phyloP scores from a whole-genome alignment of 1,140 invertebrate genomes.

The Oreohelix idahoensis region DNA sequence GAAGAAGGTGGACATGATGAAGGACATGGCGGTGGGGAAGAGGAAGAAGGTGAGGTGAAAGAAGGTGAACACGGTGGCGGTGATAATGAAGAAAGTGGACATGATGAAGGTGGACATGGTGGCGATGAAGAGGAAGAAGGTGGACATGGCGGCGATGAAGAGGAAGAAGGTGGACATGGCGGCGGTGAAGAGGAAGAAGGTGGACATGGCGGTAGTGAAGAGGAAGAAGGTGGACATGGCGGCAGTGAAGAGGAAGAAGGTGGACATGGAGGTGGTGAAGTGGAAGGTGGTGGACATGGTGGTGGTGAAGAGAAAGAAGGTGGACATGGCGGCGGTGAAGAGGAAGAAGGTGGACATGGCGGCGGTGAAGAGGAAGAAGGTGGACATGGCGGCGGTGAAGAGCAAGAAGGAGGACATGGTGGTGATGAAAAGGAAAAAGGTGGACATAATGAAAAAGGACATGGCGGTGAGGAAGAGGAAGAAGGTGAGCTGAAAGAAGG shows the following conservation, averaged over 20 bases:
- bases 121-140: background rate
- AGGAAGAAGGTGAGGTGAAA: background rate
- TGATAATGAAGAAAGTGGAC: background rate
- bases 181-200: background rate
- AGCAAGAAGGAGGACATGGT: background rate
- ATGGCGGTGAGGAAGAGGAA: conserved; percentile 6
- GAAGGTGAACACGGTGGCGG: background rate
- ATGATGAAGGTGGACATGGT: background rate
- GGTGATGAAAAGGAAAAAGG: background rate
- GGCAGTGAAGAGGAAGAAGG: background rate
- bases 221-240: background rate
- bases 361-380: background rate
- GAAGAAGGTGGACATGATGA: background rate
- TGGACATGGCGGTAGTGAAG: background rate
- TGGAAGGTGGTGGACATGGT: background rate
- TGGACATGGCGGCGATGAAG: background rate
- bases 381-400: background rate
- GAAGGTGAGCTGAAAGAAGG: background rate
- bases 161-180: background rate
- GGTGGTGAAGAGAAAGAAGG: background rate
- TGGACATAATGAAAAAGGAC: background rate
- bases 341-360: background rate
- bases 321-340: background rate
- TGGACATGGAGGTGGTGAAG: background rate
- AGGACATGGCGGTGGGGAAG: background rate